Base-by-base conservation (phyloP, 2,797 vertebrate genomes). In the Cossypha dichroa region DNA sequence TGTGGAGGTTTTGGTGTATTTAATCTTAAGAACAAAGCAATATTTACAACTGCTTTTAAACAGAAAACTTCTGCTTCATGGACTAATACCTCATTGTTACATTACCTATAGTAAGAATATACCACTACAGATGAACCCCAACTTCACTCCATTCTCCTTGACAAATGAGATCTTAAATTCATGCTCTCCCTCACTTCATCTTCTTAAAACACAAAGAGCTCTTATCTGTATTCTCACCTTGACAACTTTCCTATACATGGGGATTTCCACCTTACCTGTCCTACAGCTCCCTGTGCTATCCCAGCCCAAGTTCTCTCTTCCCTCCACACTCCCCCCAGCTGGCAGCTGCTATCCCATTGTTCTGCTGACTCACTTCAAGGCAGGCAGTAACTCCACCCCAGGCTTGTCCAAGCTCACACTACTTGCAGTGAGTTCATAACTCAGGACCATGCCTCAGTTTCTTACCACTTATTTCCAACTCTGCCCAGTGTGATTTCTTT, bases 401-500 rank as follows among this genome's bases (percentile, higher is more conserved):
- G 16, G 15, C 13, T 33, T 15, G 15, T n/a, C 22, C 62, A 62
- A 81, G 58, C 38, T 21, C 4, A 2, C 14, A 9, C 13, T 22
- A 9, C 28, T 5, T 33, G 18, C 45, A 83, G 20, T 0, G 17
- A 83, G 19, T 49, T 79, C 23, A 0, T 7, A 48, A 67, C 31
- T 48, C 36, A 6, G 69, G 31, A 58, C 26, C 11, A 9, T 9
- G 58, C 31, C 40, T 60, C 33, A 22, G 62, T 66, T 87, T 81
- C 99, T 98, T 97, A 99, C 99, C 99, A 96, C 99, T 99, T 98
- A 99, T 99, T 99, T 99, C 99, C 98, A 99, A 98, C 98, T 99
- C 99, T 96, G 99, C 99, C 99, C 99, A 99, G 97, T 99, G 99
- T 96, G 99, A 99, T 98, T 99, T 99, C 98, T 99, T 99, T 96